These are phyloP conservation scores for Hestina assimilis DNA, from an alignment of 1,140 invertebrate species.

Conservation along the genomic window DNA sequence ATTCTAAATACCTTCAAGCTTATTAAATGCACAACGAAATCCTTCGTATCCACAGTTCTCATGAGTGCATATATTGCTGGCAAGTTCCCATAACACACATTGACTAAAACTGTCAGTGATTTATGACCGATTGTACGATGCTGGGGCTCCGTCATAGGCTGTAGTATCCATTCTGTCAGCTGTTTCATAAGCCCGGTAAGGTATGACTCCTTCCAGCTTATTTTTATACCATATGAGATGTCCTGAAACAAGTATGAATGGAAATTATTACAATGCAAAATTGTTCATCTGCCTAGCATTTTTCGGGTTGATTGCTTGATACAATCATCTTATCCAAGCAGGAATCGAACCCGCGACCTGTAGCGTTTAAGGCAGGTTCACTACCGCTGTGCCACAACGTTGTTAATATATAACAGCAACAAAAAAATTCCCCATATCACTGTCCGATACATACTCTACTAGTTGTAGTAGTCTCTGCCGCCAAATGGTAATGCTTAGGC, in stretches of 20 bases:
- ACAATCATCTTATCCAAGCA: too few species aligned
- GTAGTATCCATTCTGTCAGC: constrained; percentile 81
- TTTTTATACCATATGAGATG: constrained; percentile 84
- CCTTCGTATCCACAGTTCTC: constrained; percentile 82
- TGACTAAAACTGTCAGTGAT: constrained; percentile 84
- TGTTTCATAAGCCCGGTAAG: constrained; percentile 81
- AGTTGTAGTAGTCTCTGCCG: too few species aligned
- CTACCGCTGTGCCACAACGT: too few species aligned
- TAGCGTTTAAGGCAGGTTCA: too few species aligned
- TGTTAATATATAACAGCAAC: too few species aligned
- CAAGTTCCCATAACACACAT: constrained; percentile 85
- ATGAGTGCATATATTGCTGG: constrained; percentile 83
- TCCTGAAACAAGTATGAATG: constrained; percentile 68
- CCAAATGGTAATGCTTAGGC: too few species aligned
- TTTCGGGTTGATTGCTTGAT: too few species aligned
- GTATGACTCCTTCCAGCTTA: constrained; percentile 85
- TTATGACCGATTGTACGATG: constrained; percentile 79
- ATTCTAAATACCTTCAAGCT: constrained; percentile 77
- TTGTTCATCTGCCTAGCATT: too few species aligned
- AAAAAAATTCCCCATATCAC: too few species aligned
- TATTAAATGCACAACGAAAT: constrained; percentile 77
- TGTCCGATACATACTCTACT: too few species aligned
- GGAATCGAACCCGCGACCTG: too few species aligned
- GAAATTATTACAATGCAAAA: too few species aligned
- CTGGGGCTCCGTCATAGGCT: constrained; percentile 73